A percentile compares a stretch with the other conserved stretches of the same genome.
Evolutionary conservation across 37 sponge, comb jelly and placozoan species (phyloP).

Genomic region (Ianthella basta): DNA sequence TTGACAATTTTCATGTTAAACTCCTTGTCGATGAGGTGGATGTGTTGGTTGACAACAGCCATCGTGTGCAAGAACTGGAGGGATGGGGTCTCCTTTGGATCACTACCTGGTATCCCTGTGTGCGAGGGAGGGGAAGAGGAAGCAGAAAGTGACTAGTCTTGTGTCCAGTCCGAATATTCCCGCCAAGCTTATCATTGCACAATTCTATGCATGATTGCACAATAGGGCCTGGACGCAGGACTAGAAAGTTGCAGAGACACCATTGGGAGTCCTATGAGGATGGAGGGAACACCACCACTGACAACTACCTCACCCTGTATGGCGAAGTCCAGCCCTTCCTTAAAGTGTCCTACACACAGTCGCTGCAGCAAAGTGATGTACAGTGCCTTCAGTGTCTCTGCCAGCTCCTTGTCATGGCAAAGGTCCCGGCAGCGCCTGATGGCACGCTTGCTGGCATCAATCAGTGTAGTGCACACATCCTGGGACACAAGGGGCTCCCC

Average conservation of each 20-base stretch:
- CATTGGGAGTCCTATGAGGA: background rate
- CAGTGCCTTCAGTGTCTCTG: constrained; percentile 40
- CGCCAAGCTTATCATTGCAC: no score
- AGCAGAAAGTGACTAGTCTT: background rate
- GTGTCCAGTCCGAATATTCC: no score
- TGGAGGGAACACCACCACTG: background rate
- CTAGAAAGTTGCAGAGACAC: no score
- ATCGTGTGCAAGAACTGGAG: constrained; percentile 67
- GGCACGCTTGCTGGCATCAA: constrained; percentile 67
- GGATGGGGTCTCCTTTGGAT: constrained; percentile 58
- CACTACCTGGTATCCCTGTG: constrained; percentile 52
- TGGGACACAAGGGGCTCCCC: constrained; percentile 78
- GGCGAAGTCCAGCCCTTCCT: constrained; percentile 68
- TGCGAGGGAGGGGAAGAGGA: background rate
- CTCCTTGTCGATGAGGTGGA: constrained; percentile 85
- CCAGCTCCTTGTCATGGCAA: constrained; percentile 56
- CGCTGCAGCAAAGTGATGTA: constrained; percentile 65
- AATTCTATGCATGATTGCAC: no score
- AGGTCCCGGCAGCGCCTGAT: constrained; percentile 76
- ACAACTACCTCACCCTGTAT: constrained; percentile 50
- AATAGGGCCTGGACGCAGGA: no score
- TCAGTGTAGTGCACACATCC: constrained; percentile 73
- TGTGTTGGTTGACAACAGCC: constrained; percentile 57
- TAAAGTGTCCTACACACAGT: constrained; percentile 74
- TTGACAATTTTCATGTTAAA: constrained; percentile 78